These are phyloP conservation scores for Microplitis mediator DNA, from an alignment of 1,140 invertebrate species.

Conservation along the genomic window DNA sequence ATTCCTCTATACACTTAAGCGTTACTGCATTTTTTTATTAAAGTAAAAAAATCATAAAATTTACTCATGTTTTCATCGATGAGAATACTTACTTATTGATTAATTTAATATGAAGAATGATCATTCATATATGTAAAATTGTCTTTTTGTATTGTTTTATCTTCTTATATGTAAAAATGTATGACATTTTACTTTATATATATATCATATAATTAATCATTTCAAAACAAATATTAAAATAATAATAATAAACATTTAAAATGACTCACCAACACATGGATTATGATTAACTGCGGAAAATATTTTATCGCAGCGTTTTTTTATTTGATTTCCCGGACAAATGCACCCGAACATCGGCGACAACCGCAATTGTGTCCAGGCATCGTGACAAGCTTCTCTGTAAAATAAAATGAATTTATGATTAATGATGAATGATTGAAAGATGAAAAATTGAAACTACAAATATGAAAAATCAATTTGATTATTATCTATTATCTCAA, in stretches of 20 bases:
- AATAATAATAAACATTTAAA: constrained; percentile 14
- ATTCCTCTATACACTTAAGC: too few species aligned
- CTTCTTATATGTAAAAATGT: not conserved
- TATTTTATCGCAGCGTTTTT: constrained; percentile 84
- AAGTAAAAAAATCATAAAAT: too few species aligned
- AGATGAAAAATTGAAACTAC: not conserved
- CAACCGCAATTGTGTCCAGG: constrained; percentile 80
- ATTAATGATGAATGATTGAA: not conserved
- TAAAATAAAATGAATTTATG: constrained; percentile 41
- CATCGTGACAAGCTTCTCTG: constrained; percentile 82
- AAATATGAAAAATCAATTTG: not conserved
- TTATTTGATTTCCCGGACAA: constrained; percentile 85
- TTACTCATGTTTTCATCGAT: too few species aligned
- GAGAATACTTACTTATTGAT: constrained; percentile 5
- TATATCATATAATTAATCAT: constrained; percentile 19
- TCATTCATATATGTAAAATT: not conserved
- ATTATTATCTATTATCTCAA: too few species aligned
- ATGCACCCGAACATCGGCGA: constrained; percentile 90
- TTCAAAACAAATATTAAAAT: constrained; percentile 27
- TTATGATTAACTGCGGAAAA: constrained; percentile 88
- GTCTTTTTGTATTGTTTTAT: constrained; percentile 1
- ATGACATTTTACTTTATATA: too few species aligned
- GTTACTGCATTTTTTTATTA: too few species aligned
- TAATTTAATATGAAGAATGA: not conserved
- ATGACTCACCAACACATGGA: constrained; percentile 85